These are phyloP conservation scores for Cromileptes altivelis DNA, from an alignment of 2,113 vertebrate species.

Conservation along the genomic window DNA sequence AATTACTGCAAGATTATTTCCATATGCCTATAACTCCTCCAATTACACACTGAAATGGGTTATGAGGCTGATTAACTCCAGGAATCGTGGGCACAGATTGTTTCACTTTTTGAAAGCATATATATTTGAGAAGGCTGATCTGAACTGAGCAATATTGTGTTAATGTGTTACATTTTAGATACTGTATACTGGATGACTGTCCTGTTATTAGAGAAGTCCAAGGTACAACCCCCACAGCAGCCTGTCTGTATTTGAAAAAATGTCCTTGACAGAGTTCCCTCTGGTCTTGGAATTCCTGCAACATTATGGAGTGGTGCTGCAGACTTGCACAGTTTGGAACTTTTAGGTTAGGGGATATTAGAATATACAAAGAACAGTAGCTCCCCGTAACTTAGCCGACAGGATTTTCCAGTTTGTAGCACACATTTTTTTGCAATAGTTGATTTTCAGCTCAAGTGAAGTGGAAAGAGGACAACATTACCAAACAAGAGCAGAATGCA, in stretches of 20 bases:
- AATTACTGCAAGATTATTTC: slow-evolving; percentile 78
- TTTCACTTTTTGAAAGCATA: slow-evolving; percentile 28
- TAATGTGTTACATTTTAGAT: slow-evolving; percentile 33
- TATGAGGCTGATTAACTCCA: slow-evolving; percentile 61
- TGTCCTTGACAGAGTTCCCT: slow-evolving; percentile 26
- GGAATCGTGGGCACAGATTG: slow-evolving; percentile 40
- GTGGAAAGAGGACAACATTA: slow-evolving; percentile 1
- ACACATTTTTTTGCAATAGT: slow-evolving; percentile 24
- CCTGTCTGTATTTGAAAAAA: not conserved
- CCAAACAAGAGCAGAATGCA: not conserved
- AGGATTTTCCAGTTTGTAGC: slow-evolving; percentile 32
- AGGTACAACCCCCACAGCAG: not conserved
- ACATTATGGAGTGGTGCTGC: slow-evolving; percentile 7
- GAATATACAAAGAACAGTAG: not conserved
- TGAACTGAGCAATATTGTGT: slow-evolving; percentile 21
- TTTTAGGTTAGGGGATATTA: not conserved
- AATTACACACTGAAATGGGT: slow-evolving; percentile 48
- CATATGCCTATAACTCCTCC: slow-evolving; percentile 73
- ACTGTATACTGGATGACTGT: slow-evolving; percentile 23
- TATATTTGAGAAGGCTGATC: slow-evolving; percentile 39
- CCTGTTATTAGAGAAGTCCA: slow-evolving; percentile 1
- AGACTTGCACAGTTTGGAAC: not conserved
- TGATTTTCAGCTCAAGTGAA: not conserved
- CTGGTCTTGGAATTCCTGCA: slow-evolving; percentile 17
- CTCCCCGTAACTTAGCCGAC: not conserved